These are phyloP conservation scores for Pollenia amentaria DNA, from an alignment of 2,888 invertebrate species.

Conservation along the genomic window DNA sequence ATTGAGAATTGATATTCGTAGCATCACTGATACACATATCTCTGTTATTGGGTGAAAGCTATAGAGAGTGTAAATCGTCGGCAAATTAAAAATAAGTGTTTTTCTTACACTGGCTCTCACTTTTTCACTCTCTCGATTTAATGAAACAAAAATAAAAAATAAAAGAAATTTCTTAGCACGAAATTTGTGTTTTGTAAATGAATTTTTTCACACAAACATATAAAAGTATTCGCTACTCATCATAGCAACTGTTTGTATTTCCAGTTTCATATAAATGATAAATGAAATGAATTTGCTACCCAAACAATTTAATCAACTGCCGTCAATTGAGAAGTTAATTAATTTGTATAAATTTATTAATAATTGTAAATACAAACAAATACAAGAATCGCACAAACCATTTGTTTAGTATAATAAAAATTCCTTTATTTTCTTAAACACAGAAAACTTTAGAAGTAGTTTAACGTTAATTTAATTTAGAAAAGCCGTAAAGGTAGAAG, in stretches of 20 bases:
- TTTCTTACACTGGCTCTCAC: background rate
- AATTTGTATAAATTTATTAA: constrained; percentile 30
- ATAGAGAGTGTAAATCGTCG: background rate
- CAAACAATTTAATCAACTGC: constrained; percentile 38
- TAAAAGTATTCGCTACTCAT: background rate
- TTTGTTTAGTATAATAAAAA: background rate
- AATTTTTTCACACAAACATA: background rate
- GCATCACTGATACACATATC: too few relatives aligned
- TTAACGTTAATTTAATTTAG: too few relatives aligned
- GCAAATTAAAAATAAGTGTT: background rate
- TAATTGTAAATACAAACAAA: constrained; percentile 4
- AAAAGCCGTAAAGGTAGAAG: too few relatives aligned
- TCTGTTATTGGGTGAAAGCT: background rate
- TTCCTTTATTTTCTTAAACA: too few relatives aligned
- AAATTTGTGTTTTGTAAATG: background rate
- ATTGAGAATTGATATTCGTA: too few relatives aligned
- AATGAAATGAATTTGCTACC: constrained; percentile 10
- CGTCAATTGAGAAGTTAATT: constrained; percentile 41
- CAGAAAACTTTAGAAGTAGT: too few relatives aligned
- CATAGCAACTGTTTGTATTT: constrained; percentile 12
- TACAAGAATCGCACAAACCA: background rate
- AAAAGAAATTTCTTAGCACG: background rate
- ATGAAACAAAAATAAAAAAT: background rate
- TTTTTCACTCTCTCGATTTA: background rate
- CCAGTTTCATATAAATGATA: constrained; percentile 3